Evolutionary conservation across 1,140 invertebrate species (phyloP).

Genomic region (Bombus vancouverensis): DNA sequence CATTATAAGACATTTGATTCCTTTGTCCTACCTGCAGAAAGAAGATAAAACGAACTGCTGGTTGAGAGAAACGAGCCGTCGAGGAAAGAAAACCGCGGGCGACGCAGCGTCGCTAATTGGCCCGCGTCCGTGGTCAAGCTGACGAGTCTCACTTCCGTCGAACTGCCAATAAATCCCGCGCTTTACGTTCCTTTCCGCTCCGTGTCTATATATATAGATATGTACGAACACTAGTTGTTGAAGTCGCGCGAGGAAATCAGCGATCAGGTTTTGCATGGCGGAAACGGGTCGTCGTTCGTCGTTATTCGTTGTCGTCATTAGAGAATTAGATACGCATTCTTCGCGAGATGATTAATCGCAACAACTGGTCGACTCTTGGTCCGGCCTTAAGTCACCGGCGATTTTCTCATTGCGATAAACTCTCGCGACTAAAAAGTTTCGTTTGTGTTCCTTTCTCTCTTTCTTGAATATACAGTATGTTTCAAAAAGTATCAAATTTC

Average conservation of each 20-base stretch:
- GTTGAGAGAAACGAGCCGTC: background rate
- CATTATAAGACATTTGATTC: too few relatives aligned
- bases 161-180: constrained; percentile 7
- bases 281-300: background rate
- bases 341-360: background rate
- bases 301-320: background rate
- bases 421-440: background rate
- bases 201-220: too few relatives aligned
- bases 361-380: background rate
- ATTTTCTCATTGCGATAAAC: constrained; percentile 6
- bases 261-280: background rate
- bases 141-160: constrained; percentile 2
- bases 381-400: background rate
- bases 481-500: background rate
- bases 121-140: background rate
- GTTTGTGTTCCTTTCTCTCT: background rate
- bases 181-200: background rate
- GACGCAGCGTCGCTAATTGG: constrained; percentile 1
- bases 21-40: background rate
- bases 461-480: background rate
- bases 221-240: background rate
- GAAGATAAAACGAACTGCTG: background rate
- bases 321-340: background rate
- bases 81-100: background rate
- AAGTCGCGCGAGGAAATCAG: constrained; percentile 1